A percentile compares a stretch with the other conserved stretches of the same genome.
Conservation (phyloP, 2,797 vertebrate genomes). For the Choloepus didactylus region DNA sequence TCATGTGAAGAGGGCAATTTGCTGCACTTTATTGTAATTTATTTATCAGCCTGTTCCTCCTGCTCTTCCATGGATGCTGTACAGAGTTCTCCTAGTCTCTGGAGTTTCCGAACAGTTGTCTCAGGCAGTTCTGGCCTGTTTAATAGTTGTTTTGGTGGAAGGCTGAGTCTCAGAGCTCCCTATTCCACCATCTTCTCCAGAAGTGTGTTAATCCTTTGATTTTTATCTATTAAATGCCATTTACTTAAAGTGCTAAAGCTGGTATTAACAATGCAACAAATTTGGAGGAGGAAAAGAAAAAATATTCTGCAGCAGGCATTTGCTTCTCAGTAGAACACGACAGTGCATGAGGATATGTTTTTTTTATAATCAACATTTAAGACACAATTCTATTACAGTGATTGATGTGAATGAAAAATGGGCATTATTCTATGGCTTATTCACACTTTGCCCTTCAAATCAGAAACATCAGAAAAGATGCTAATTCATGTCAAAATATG, state of each 20-base stretch:
- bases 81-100: no score
- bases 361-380: background rate
- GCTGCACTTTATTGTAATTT: no score
- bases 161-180: no score
- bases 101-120: no score
- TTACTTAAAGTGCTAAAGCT: constrained; percentile 1
- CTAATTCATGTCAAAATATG: constrained; percentile 44
- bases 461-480: constrained; percentile 51
- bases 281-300: background rate
- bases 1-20: no score
- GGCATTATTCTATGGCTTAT: background rate
- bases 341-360: background rate
- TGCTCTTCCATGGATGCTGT: no score
- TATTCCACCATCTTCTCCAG: no score
- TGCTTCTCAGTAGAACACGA: background rate
- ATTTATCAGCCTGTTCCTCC: no score
- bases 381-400: background rate
- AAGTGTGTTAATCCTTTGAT: background rate
- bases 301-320: background rate
- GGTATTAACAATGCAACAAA: background rate
- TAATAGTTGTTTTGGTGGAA: no score
- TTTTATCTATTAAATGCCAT: background rate
- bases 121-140: no score
- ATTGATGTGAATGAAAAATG: background rate
- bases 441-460: background rate